Base-by-base conservation (phyloP, 2,113 vertebrate species). In the Hystrix brachyura region DNA sequence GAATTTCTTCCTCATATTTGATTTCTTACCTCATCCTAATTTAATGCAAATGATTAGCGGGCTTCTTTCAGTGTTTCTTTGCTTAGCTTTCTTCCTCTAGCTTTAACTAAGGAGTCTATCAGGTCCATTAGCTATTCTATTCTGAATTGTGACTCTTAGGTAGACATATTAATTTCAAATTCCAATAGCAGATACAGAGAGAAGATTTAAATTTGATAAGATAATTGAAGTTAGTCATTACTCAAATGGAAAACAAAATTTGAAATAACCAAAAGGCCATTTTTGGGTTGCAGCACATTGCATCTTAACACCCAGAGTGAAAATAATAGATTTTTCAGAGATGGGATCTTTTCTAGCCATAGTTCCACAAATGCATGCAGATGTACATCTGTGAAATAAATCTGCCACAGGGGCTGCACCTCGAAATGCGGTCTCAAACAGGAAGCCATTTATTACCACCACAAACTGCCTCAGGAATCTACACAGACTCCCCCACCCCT, bases 341-440 rank as follows among this genome's bases (percentile, higher is more conserved):
- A 92, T 7, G 14, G 12, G 38, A 87, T 90, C 51, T 64, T 94
- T 91, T 64, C 90, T 43, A 95, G 67, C 34, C 90, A 76, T 25
- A 88, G 81, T 79, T 94, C 81, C 82, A 95, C 38, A 96, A 94
- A 90, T 48, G 29, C 55, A 95, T 67, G 57, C 78, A 97, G 90
- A 97, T 83, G 62, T 38, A 60, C 95, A 92, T 94, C 92, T 97
- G 87, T 71, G 76, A 96, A 96, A 86, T 86, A 86, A 94, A 96
- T 95, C 87, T 53, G 60, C 76, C 93, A 95, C 48, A 69, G 71
- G 89, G 27, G 78, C 48, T 10, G 23, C n/a, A 96, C 90, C 92
- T 94, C 72, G 94, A 94, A 93, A 95, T 74, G 94, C 89, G 78
- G 82, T 89, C 83, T 95, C 43, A 14, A 76, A 87, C 57, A 91